Conservation (phyloP, 2,113 vertebrate species). For the Hemibates koningsi region DNA sequence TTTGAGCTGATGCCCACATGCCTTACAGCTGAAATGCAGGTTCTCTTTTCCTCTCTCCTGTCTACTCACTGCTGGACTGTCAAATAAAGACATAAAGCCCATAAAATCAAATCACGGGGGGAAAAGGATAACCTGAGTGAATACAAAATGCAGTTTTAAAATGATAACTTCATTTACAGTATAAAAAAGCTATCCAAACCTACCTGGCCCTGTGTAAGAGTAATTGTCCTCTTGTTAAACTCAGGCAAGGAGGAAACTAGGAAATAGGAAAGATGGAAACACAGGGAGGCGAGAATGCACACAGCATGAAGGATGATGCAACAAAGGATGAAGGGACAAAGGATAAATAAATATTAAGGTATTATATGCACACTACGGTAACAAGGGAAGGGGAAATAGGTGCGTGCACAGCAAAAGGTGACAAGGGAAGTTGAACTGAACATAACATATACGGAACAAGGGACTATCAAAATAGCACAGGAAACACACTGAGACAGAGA, state of each 20-base stretch:
- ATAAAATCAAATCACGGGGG: background rate
- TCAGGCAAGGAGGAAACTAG: background rate
- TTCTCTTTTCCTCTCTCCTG: background rate
- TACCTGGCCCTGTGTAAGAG: background rate
- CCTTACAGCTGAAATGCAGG: background rate
- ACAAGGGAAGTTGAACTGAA: background rate
- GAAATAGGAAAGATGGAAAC: background rate
- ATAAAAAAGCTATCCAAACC: background rate
- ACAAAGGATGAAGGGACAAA: background rate
- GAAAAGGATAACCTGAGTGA: background rate
- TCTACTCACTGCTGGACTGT: background rate
- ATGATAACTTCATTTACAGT: background rate
- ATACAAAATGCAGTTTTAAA: background rate
- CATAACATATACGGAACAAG: background rate
- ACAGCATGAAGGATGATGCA: background rate
- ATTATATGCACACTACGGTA: background rate
- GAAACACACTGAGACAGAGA: background rate
- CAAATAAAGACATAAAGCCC: background rate
- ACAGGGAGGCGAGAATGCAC: fast-evolving
- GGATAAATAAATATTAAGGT: background rate
- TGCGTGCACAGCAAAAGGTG: background rate
- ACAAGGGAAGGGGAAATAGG: background rate
- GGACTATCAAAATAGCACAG: background rate
- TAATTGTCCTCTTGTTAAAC: background rate
- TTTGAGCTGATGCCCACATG: background rate